Percentiles rank a stretch among this genome's conserved stretches.
Conservation (phyloP, 1,140 invertebrate species). For the Achatina immaculata region DNA sequence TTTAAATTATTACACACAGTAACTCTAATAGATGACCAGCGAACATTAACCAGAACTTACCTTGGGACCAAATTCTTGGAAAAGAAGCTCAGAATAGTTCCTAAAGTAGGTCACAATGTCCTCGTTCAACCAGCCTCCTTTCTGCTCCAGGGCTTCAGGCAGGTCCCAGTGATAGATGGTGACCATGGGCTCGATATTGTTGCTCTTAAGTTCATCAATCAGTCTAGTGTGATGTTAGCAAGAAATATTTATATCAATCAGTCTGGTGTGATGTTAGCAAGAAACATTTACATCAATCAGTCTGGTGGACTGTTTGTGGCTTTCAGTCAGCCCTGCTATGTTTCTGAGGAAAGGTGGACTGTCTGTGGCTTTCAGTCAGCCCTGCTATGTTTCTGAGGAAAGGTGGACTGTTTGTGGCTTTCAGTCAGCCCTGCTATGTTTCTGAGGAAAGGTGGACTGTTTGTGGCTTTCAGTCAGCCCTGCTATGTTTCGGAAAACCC, state of each 20-base stretch:
- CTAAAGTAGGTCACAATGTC: slow-evolving; percentile 73
- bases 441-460: no score
- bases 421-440: no score
- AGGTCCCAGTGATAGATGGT: slow-evolving; percentile 69
- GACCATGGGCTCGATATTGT: slow-evolving; percentile 70
- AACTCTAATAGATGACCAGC: no score
- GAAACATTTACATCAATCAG: not conserved
- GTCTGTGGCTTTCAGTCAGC: not conserved
- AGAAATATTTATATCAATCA: no score
- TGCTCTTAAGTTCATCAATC: slow-evolving; percentile 56
- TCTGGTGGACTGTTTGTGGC: not conserved
- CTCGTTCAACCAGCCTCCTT: slow-evolving; percentile 74
- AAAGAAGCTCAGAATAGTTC: slow-evolving; percentile 70
- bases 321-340: not conserved
- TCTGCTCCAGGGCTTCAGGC: slow-evolving; percentile 58
- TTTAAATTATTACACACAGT: no score
- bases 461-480: no score
- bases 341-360: not conserved
- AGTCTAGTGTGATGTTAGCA: slow-evolving; percentile 51
- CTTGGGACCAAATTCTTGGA: slow-evolving; percentile 66
- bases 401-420: not conserved
- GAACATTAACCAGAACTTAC: no score
- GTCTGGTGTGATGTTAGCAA: not conserved
- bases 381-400: not conserved
- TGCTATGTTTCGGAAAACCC: no score